Evolutionary conservation across 2,888 invertebrate genomes (phyloP).

Genomic region (Saturnia pavonia): DNA sequence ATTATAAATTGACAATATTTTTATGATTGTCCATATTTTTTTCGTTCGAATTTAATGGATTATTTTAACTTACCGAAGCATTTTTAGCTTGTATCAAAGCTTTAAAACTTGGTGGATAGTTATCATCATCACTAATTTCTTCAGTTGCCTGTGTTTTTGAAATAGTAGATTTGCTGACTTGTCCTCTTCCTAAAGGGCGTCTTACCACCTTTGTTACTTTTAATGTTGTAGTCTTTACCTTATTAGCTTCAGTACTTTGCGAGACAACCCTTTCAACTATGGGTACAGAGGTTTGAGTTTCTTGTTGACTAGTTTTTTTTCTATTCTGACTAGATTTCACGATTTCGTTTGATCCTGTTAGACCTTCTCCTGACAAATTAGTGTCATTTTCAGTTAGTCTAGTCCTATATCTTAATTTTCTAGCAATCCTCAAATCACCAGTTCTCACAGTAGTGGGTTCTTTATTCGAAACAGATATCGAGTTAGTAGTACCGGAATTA

Average conservation of each 20-base stretch:
- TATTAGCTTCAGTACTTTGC: conserved; percentile 54
- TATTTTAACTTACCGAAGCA: conserved; percentile 64
- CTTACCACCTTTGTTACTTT: conserved; percentile 60
- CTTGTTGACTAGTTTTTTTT: conserved; percentile 65
- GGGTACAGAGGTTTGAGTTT: conserved; percentile 45
- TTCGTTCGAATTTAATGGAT: conserved; percentile 15
- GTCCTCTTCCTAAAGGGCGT: conserved; percentile 56
- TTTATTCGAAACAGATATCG: conserved; percentile 57
- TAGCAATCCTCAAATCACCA: conserved; percentile 55
- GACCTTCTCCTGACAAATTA: conserved; percentile 67
- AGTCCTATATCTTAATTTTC: conserved; percentile 65
- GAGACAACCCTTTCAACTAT: conserved; percentile 46
- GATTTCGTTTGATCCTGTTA: conserved; percentile 54
- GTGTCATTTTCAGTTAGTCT: conserved; percentile 64
- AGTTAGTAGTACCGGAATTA: conserved; percentile 66
- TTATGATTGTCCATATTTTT: not conserved
- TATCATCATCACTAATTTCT: conserved; percentile 83
- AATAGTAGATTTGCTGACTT: conserved; percentile 45
- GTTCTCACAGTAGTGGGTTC: conserved; percentile 60
- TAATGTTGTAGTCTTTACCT: conserved; percentile 49
- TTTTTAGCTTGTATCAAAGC: conserved; percentile 84
- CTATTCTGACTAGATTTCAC: conserved; percentile 68
- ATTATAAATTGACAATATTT: not conserved
- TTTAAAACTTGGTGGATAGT: conserved; percentile 85
- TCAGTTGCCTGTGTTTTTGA: conserved; percentile 52